Percentiles rank a stretch among this genome's conserved stretches.
Evolutionary conservation across 1,140 invertebrate genomes (phyloP).

Genomic region (Pseudomyrmex gracilis): DNA sequence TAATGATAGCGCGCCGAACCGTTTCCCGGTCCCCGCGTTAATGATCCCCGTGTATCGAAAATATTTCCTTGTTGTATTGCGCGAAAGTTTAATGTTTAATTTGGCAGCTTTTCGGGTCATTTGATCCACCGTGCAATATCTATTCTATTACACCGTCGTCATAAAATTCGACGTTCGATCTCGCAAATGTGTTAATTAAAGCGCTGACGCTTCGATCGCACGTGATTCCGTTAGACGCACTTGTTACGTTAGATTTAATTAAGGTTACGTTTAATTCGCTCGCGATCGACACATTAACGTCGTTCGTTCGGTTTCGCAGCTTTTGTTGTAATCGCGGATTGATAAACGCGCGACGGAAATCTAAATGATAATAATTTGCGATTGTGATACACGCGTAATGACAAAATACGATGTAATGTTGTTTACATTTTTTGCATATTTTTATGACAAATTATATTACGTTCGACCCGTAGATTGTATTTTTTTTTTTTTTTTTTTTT

Average conservation of each 20-base stretch:
- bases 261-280: slow-evolving; percentile 44
- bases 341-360: not conserved
- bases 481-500: not conserved
- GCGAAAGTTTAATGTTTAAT: slow-evolving; percentile 51
- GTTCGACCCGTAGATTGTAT: no score
- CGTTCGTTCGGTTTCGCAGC: slow-evolving; percentile 16
- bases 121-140: slow-evolving; percentile 3
- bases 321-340: slow-evolving; percentile 28
- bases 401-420: not conserved
- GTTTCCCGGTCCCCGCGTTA: slow-evolving; percentile 4
- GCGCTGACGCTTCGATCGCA: slow-evolving; percentile 32
- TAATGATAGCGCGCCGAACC: slow-evolving; percentile 18
- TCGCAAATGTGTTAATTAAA: slow-evolving; percentile 54
- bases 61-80: slow-evolving; percentile 11
- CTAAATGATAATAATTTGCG: slow-evolving; percentile 18
- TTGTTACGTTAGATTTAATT: slow-evolving; percentile 56
- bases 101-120: slow-evolving; percentile 32
- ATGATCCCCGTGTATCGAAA: slow-evolving; percentile 25
- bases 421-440: not conserved
- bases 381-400: not conserved
- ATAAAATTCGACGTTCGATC: slow-evolving; percentile 47
- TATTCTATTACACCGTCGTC: not conserved
- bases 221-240: slow-evolving; percentile 26
- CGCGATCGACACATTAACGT: not conserved
- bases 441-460: not conserved